These are phyloP conservation scores for Eubasilissa splendida DNA, from an alignment of 2,888 invertebrate genomes.

Conservation along the genomic window DNA sequence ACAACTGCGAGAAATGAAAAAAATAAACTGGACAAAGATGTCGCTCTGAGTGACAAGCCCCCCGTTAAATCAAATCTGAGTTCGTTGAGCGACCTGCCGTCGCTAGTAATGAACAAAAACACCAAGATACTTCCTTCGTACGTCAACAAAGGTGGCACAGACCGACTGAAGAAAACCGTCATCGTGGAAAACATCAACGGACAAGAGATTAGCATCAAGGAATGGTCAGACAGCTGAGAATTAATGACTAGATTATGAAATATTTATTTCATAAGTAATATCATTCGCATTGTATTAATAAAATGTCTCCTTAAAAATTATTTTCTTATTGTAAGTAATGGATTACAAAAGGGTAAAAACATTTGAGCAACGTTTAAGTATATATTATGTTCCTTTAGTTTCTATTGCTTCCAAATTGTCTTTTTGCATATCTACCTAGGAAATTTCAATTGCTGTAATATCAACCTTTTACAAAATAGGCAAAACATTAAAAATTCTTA, in stretches of 20 bases:
- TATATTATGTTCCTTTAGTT: too few relatives aligned
- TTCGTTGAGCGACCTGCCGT: conserved; percentile 33
- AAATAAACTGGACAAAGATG: neutral
- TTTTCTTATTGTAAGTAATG: too few relatives aligned
- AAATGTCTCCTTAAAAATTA: too few relatives aligned
- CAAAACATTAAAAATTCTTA: too few relatives aligned
- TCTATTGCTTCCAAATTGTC: too few relatives aligned
- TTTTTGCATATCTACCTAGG: too few relatives aligned
- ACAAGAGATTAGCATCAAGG: neutral
- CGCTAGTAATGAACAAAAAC: conserved; percentile 26
- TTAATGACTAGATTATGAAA: neutral
- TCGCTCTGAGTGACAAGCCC: neutral
- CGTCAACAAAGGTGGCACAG: neutral
- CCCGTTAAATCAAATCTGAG: conserved; percentile 21
- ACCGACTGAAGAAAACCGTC: neutral
- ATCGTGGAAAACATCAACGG: conserved; percentile 5
- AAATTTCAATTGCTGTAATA: too few relatives aligned
- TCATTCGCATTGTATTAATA: too few relatives aligned
- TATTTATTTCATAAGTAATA: too few relatives aligned
- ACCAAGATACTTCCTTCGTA: conserved; percentile 38
- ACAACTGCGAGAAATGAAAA: conserved; percentile 7
- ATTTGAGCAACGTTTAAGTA: too few relatives aligned
- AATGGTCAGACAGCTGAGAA: conserved; percentile 39
- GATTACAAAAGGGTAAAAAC: too few relatives aligned
- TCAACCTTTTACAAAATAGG: too few relatives aligned